Evolutionary conservation across 2,113 vertebrate species (phyloP).

Genomic region (Aphelocoma coerulescens): DNA sequence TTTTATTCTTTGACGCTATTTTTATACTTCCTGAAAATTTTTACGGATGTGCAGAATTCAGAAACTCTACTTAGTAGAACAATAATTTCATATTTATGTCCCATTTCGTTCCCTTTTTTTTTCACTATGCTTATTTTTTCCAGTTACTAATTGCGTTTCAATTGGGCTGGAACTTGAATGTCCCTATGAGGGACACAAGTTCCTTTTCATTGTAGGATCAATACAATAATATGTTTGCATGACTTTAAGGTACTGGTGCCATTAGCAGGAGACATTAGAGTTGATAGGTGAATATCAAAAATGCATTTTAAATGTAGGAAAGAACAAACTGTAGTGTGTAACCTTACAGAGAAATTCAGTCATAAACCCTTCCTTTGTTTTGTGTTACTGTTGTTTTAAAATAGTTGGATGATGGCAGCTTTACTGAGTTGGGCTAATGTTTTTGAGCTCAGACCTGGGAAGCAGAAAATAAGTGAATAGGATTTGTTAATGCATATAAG

Average conservation of each 20-base stretch:
- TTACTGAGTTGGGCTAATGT: background rate
- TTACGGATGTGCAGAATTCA: background rate
- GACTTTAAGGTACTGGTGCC: background rate
- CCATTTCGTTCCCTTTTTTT: background rate
- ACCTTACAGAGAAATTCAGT: background rate
- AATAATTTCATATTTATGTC: background rate
- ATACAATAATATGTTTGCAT: background rate
- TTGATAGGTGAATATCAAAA: background rate
- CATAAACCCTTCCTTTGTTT: background rate
- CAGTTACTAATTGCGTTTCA: background rate
- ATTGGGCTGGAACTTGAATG: background rate
- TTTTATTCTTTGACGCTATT: background rate
- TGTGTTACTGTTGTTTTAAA: background rate
- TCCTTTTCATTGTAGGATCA: background rate
- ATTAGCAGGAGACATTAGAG: background rate
- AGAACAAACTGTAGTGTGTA: background rate
- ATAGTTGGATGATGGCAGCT: background rate
- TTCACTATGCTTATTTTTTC: background rate
- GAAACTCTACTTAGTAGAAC: background rate
- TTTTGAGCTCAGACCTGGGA: background rate
- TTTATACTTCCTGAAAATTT: background rate
- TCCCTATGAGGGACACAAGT: background rate
- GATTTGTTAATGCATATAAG: background rate
- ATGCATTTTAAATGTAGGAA: background rate
- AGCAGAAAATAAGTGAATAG: background rate